Base-by-base conservation (phyloP, 2,888 invertebrate genomes). In the Polymixis lichenea region DNA sequence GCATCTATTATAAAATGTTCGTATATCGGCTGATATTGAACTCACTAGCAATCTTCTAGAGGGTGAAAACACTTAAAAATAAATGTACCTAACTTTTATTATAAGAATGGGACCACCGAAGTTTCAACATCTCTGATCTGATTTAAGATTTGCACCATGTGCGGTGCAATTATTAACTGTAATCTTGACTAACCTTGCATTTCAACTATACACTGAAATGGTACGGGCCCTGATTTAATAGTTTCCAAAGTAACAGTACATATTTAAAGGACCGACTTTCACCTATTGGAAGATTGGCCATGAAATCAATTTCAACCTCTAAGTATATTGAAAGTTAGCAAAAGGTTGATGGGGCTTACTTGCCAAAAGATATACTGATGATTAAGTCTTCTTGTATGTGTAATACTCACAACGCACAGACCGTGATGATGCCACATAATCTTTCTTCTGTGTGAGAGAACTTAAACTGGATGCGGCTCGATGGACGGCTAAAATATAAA, bases 391-490 rank as follows among this genome's bases (percentile, higher is more conserved):
- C 84, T 86, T 85, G 88, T 89, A 86, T 90, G 88, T 88, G 77
- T 84, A 89, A 90, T 92, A 93, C 93, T 94, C 93, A 92, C 93
- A 91, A 83, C 92, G 92, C 75, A 89, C 85, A 72, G 90, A 88
- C 80, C 91, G 91, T 55, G 90, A 86, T 58, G 88, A 86, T 43
- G 87, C 84, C 60, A 90, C 89, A 78, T 91, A 91, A 85, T 93
- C 93, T 89, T 90, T 93, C 86, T 93, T 94, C 76, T 92, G 94
- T 66, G 93, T 92, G 72, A 95, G 86, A 17, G 94, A 94, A 84
- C 95, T 94, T 71, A 94, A 86, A 76, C 94, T 94, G 66, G 95
- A 95, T 17, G 94, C 93, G 17, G 94, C 94, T 78, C 95, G 91
- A 77, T 95, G 95, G 78, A 95, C 95, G 78, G 95, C 95, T 95